phyloP scores from a whole-genome alignment of 92 coral and sea anemone species.

The Zoanthus sociatus region DNA sequence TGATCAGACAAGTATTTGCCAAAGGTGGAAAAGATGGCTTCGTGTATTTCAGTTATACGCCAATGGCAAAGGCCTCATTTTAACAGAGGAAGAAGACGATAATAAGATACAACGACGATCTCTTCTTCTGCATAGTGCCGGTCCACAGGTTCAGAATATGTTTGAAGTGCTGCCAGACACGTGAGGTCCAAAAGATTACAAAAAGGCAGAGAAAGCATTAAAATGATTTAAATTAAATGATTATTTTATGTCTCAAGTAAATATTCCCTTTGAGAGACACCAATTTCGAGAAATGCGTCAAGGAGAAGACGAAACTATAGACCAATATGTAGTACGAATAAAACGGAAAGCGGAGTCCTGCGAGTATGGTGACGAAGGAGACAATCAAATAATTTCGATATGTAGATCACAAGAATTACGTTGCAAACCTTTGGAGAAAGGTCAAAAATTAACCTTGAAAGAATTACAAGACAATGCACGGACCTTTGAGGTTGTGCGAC shows the following conservation, averaged over 20 bases:
- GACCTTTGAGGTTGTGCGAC: constrained; percentile 33
- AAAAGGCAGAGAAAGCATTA: constrained; percentile 62
- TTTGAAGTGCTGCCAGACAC: constrained; percentile 57
- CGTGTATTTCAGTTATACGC: no score
- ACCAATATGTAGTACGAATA: no score
- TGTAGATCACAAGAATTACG: no score
- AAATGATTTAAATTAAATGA: no score
- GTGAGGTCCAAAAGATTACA: constrained; percentile 56
- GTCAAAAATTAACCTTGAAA: no score
- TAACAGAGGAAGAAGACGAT: constrained; percentile 55
- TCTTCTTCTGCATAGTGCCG: constrained; percentile 48
- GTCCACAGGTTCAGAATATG: no score
- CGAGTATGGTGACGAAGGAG: constrained; percentile 30
- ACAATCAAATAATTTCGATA: constrained; percentile 11
- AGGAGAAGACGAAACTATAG: neutral
- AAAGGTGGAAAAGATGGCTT: no score
- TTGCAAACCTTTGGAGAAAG: no score
- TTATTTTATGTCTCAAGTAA: constrained; percentile 36
- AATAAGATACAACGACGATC: constrained; percentile 67
- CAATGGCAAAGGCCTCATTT: no score
- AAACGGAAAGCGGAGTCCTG: neutral
- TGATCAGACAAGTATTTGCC: neutral
- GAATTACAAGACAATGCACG: constrained; percentile 17
- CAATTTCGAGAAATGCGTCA: constrained; percentile 54
- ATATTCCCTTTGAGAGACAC: constrained; percentile 17